Percentiles rank a stretch among this genome's conserved stretches.
phyloP scores from a whole-genome alignment of 2,113 vertebrate species.

The Zosterops japonicus region DNA sequence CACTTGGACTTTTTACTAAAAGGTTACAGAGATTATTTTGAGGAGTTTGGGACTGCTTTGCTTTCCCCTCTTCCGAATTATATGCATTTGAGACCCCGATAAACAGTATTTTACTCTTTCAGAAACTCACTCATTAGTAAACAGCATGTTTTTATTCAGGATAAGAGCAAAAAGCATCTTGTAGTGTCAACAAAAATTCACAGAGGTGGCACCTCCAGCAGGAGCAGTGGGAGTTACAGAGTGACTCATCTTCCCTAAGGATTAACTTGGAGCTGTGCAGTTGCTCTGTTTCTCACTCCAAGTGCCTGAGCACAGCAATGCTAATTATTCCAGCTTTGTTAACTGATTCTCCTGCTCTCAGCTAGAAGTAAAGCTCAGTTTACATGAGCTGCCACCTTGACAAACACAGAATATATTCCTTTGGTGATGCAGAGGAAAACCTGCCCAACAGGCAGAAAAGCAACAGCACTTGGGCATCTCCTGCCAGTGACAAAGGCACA shows the following conservation, averaged over 20 bases:
- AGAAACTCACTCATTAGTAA: neutral
- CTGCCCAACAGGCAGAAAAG: neutral
- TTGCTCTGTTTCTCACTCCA: neutral
- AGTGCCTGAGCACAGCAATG: neutral
- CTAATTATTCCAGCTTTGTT: neutral
- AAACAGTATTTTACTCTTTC: neutral
- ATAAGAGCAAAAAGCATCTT: neutral
- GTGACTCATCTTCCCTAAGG: neutral
- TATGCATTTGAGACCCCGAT: neutral
- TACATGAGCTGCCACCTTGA: neutral
- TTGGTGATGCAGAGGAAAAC: neutral
- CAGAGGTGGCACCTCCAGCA: neutral
- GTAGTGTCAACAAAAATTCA: slow-evolving; percentile 25
- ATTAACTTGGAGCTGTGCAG: neutral
- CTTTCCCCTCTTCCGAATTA: neutral
- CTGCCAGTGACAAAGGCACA: neutral
- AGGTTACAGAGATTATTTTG: neutral
- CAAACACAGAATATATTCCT: neutral
- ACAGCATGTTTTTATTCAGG: neutral
- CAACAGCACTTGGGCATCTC: neutral
- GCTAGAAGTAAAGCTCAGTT: neutral
- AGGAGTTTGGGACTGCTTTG: neutral
- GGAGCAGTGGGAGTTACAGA: neutral
- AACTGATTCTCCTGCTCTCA: neutral
- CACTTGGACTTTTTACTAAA: neutral